A percentile compares a stretch with the other conserved stretches of the same genome.
phyloP scores from a whole-genome alignment of 2,888 invertebrate species.

The Dromius quadrimaculatus region DNA sequence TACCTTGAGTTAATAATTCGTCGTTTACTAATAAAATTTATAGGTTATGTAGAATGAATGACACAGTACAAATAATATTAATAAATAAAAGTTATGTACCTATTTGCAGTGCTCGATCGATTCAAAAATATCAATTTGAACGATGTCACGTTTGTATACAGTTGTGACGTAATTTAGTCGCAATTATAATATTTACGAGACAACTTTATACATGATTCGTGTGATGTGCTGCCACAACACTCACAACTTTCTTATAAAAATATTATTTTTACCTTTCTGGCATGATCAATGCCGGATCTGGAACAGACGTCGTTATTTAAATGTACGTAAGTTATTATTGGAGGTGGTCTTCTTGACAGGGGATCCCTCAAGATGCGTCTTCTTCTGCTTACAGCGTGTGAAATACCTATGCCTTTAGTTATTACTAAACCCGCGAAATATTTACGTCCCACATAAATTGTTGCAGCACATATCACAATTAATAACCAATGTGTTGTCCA shows the following conservation, averaged over 20 bases:
- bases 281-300: conserved; percentile 40
- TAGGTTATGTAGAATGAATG: conserved; percentile 19
- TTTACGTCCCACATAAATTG: conserved; percentile 47
- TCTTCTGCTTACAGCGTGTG: conserved; percentile 49
- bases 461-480: conserved; percentile 43
- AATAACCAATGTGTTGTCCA: conserved; percentile 45
- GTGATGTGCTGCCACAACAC: conserved; percentile 27
- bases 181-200: conserved; percentile 6
- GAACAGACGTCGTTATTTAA: conserved; percentile 43
- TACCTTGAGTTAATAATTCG: not conserved
- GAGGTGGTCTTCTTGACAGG: conserved; percentile 42
- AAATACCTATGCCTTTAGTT: conserved; percentile 48
- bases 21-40: conserved; percentile 16
- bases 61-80: conserved; percentile 23
- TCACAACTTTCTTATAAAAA: conserved; percentile 42
- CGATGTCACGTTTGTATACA: conserved; percentile 45
- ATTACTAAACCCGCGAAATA: conserved; percentile 50
- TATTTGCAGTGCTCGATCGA: conserved; percentile 39
- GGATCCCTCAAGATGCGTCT: conserved; percentile 50
- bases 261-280: conserved; percentile 41
- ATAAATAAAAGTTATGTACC: conserved; percentile 7
- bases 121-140: conserved; percentile 41
- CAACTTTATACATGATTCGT: conserved; percentile 9
- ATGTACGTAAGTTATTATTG: conserved; percentile 43
- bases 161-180: conserved; percentile 3